Evolutionary conservation across 2,797 vertebrate genomes (phyloP).

Genomic region (Numenius phaeopus): DNA sequence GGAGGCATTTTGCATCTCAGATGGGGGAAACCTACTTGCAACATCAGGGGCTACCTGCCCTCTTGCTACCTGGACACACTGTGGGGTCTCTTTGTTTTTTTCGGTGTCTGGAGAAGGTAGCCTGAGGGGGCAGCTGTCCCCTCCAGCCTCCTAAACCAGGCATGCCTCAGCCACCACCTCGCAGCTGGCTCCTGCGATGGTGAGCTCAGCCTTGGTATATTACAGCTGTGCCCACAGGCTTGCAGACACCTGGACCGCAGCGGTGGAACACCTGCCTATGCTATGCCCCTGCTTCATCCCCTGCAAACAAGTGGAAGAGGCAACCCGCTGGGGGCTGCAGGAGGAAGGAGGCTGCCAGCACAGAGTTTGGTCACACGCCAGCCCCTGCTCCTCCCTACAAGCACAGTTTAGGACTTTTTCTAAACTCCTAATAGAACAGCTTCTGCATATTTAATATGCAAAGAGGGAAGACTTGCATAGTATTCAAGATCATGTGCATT

Average conservation of each 20-base stretch:
- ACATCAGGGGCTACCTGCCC: neutral
- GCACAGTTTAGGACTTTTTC: neutral
- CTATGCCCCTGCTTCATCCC: neutral
- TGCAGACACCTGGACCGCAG: rapidly evolving
- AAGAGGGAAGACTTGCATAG: neutral
- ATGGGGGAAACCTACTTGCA: rapidly evolving
- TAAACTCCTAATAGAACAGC: neutral
- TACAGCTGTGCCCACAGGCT: rapidly evolving
- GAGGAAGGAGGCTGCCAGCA: neutral
- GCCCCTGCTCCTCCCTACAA: rapidly evolving
- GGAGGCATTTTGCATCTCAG: neutral
- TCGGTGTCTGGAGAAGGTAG: neutral
- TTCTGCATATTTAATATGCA: neutral
- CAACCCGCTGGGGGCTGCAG: neutral
- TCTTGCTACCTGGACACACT: rapidly evolving
- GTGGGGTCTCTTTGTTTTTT: neutral
- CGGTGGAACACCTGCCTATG: rapidly evolving
- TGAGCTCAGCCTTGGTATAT: rapidly evolving
- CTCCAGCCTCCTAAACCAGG: rapidly evolving
- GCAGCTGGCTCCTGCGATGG: neutral
- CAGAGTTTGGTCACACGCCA: neutral
- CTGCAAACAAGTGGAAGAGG: neutral
- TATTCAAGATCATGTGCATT: neutral
- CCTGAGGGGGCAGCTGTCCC: rapidly evolving
- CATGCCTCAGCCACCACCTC: rapidly evolving